Evolutionary conservation across 2,113 vertebrate genomes (phyloP), one percentile per base, ranked within the genome.

Genomic region (Microtus oregoni): DNA sequence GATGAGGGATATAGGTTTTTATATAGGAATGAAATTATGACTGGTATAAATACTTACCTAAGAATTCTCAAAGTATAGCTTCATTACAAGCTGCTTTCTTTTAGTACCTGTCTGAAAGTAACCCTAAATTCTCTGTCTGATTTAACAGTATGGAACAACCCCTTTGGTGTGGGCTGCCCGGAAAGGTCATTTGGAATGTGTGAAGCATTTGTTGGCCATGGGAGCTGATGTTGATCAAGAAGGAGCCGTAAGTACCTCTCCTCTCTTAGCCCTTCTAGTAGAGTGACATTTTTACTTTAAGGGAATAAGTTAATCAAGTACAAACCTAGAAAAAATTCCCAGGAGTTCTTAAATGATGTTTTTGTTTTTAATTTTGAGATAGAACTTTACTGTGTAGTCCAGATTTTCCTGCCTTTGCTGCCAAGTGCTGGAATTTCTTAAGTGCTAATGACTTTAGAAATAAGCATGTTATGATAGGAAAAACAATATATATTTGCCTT

Each of bases 221-320:
- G 99, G 99, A 77, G 99, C 99, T n/a, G 99, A 99, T 96, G 99
- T 99, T 90, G 99, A 99, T 97, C 99, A 99, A 93, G 99, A 99
- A 98, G 99, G 99, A 98, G 99, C 99, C 85, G 99, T 99, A 97
- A 98, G 99, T 99, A 67, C 67, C 79, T 88, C 89, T 38, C 12
- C n/a, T 41, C 1, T 73, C 58, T 20, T 81, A 38, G 38, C 2
- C 17, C 11, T 41, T 41, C 10, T 41, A 15, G 13, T 70, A 76
- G 4, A 90, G 86, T 19, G 15, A 13, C 1, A 0, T n/a, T 85
- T 90, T 63, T 17, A 15, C 89, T 86, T 91, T 93, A 61, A 89
- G 73, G 90, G 81, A 58, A 19, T 76, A 5, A 41, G 63, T 89
- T 91, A 87, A 24, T 13, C 94, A 32, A 41, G 17, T 47, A 24